Evolutionary conservation across 2,797 vertebrate genomes (phyloP), one percentile per base, ranked within the genome.

Genomic region (Acanthurus leucopareius): DNA sequence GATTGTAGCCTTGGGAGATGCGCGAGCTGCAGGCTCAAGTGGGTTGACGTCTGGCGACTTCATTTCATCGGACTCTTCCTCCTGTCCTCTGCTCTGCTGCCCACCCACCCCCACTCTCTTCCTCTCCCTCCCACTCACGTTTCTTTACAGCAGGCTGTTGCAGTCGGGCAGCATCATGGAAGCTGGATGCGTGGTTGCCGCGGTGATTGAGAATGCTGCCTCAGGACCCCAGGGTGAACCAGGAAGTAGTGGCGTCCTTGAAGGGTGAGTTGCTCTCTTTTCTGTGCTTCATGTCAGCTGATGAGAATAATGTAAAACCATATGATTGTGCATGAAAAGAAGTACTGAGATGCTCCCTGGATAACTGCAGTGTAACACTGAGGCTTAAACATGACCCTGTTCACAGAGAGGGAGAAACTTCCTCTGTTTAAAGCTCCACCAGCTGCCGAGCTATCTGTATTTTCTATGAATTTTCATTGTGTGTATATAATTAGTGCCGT

Each of bases 81-180:
- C 79, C 74, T 73, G n/a, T 66, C 56, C 71, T 65, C 69, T 66
- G 9, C 44, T 79, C 69, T 56, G 75, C 67, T 68, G 28, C 66
- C 58, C 62, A 47, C 45, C 73, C 67, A 74, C 58, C 56, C 57
- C 83, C 56, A 2, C 74, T 80, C 67, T 16, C 68, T 59, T 58
- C 53, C 69, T 71, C 64, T 51, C 79, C 75, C 80, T 82, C 85
- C 85, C 68, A 44, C 87, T 80, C 86, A 87, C 69, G 77, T 88
- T 85, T 89, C 86, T 85, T 87, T 81, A 92, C 91, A 92, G 93
- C 74, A 81, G 89, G 91, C 93, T 92, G 93, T 93, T 94, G 94
- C 92, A 91, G 94, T 91, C 92, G 90, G 86, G 88, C 93, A 87
- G 90, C 89, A 94, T 94, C 92, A 96, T 96, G 95, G 95, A 96